Conservation (phyloP, 2,888 invertebrate species). For the Melolontha melolontha region DNA sequence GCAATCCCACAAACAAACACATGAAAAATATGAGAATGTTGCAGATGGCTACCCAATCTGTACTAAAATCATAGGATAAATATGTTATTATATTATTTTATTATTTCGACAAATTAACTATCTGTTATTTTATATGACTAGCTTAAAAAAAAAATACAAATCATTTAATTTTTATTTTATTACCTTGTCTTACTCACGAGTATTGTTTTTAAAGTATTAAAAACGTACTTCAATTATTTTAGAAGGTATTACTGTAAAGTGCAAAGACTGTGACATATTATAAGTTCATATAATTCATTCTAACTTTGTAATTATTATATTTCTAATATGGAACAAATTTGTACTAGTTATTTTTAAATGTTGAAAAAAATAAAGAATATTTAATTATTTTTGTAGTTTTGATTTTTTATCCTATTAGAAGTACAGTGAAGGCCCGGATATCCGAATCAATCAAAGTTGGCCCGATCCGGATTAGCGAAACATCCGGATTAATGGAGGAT, state of each 20-base stretch:
- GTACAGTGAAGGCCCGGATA: too few relatives aligned
- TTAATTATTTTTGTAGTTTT: slow-evolving; percentile 27
- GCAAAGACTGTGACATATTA: slow-evolving; percentile 43
- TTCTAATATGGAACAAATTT: slow-evolving; percentile 31
- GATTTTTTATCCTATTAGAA: too few relatives aligned
- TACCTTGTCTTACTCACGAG: slow-evolving; percentile 3
- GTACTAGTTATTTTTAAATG: slow-evolving; percentile 41
- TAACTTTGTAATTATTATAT: slow-evolving; percentile 31
- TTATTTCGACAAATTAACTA: background rate
- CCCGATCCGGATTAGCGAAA: too few relatives aligned
- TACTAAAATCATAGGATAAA: slow-evolving; percentile 38
- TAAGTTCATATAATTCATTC: slow-evolving; percentile 22
- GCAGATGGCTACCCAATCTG: slow-evolving; percentile 74
- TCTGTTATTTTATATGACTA: slow-evolving; percentile 21
- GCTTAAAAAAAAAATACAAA: slow-evolving; percentile 10
- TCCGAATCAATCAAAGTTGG: too few relatives aligned
- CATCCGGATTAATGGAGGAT: too few relatives aligned
- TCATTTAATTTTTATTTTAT: slow-evolving; percentile 33
- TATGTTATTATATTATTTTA: background rate
- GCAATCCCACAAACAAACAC: slow-evolving; percentile 76
- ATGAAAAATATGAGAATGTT: slow-evolving; percentile 77
- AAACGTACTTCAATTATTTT: slow-evolving; percentile 37
- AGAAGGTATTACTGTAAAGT: slow-evolving; percentile 29
- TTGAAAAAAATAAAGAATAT: slow-evolving; percentile 37
- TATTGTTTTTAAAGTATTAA: slow-evolving; percentile 35